Evolutionary conservation across 2,113 vertebrate genomes (phyloP).

Genomic region (Prochilodus magdalenae): DNA sequence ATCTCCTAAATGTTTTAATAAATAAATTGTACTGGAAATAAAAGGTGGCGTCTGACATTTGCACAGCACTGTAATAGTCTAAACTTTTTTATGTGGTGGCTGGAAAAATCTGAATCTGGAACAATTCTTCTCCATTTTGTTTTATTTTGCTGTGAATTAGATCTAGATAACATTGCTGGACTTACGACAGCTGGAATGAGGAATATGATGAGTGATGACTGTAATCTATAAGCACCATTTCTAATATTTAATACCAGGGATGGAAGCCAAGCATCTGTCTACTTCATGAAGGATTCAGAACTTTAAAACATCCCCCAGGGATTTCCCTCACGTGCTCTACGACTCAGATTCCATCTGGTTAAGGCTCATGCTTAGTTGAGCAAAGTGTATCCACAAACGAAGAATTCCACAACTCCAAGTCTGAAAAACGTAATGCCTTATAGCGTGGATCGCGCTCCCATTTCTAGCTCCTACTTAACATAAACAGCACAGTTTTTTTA

Average conservation of each 20-base stretch:
- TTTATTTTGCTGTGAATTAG: neutral
- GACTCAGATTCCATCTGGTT: slow-evolving; percentile 36
- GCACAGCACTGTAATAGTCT: too few species aligned
- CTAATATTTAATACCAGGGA: neutral
- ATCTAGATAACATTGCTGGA: neutral
- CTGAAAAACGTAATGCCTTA: neutral
- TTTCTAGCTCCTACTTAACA: neutral
- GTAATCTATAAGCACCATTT: too few species aligned
- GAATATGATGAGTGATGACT: too few species aligned
- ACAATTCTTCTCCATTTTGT: too few species aligned
- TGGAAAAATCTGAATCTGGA: too few species aligned
- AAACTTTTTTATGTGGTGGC: too few species aligned
- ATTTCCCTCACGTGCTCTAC: slow-evolving; percentile 12
- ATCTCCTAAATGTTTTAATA: too few species aligned
- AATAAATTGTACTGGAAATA: too few species aligned
- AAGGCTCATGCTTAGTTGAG: slow-evolving; percentile 1
- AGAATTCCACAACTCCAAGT: slow-evolving; percentile 1
- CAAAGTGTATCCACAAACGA: slow-evolving; percentile 17
- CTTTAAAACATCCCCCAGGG: slow-evolving; percentile 12
- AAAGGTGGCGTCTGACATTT: too few species aligned
- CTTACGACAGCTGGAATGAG: neutral
- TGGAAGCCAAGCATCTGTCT: neutral
- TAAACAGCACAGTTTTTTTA: neutral
- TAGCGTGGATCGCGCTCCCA: neutral
- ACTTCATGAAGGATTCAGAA: neutral